Conservation (phyloP, 37 sponge, comb jelly and placozoan genomes). For the Aplysina aerophoba region DNA sequence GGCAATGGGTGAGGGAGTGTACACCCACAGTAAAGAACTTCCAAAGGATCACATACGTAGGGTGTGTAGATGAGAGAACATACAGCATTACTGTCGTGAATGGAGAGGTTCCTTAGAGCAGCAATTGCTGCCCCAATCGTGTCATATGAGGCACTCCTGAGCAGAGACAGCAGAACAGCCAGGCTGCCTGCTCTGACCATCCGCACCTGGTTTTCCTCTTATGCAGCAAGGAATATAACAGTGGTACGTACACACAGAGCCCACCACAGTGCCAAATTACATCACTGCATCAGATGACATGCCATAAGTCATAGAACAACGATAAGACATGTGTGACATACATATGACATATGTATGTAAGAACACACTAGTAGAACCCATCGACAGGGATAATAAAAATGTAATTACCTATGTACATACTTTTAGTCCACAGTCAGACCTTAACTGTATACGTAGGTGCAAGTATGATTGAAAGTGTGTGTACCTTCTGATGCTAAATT, state of each 20-base stretch:
- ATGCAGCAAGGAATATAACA: slow-evolving; percentile 10
- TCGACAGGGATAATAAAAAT: no score
- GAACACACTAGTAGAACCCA: no score
- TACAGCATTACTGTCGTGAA: slow-evolving; percentile 75
- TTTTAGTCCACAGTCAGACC: no score
- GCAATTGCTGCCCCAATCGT: slow-evolving; percentile 77
- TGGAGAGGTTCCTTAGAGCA: slow-evolving; percentile 86
- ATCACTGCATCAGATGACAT: not conserved
- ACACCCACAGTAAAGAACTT: not conserved
- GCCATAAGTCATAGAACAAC: not conserved
- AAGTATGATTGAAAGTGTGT: not conserved
- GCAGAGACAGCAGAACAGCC: slow-evolving; percentile 47
- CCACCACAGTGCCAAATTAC: not conserved
- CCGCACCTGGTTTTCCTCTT: slow-evolving; percentile 69
- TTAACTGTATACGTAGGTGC: slow-evolving; percentile 24
- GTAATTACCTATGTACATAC: no score
- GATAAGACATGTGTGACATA: not conserved
- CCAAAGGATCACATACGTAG: no score
- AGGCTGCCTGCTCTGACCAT: slow-evolving; percentile 75
- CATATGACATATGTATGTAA: no score
- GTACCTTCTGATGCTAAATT: slow-evolving; percentile 73
- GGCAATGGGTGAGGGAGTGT: not conserved
- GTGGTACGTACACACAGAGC: not conserved
- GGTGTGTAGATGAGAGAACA: not conserved
- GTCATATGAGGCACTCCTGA: slow-evolving; percentile 41